Percentiles rank a stretch among this genome's conserved stretches.
Evolutionary conservation across 1,140 invertebrate genomes (phyloP).

Genomic region (Muscidifurax raptorellus): DNA sequence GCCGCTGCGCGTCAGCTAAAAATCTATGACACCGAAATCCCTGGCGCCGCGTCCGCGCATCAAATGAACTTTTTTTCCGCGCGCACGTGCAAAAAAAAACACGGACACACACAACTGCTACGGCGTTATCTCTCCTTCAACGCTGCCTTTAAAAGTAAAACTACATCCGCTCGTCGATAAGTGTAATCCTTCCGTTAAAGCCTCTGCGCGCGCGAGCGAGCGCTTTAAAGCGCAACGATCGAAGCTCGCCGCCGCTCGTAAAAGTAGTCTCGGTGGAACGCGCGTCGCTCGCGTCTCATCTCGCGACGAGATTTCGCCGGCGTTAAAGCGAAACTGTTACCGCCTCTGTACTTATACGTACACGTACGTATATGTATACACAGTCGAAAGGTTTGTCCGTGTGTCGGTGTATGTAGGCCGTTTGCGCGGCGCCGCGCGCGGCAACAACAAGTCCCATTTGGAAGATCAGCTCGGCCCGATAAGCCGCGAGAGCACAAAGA

Average conservation of each 20-base stretch:
- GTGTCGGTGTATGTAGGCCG: neutral
- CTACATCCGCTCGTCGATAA: slow-evolving; percentile 1
- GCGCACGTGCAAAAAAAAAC: neutral
- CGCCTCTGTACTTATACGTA: neutral
- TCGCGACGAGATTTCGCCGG: slow-evolving; percentile 5
- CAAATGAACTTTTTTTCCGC: no score
- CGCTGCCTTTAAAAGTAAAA: neutral
- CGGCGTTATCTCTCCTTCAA: neutral
- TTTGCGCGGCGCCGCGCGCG: neutral
- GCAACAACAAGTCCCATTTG: slow-evolving; percentile 41
- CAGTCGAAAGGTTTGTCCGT: neutral
- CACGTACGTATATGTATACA: neutral
- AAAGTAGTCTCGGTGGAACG: neutral
- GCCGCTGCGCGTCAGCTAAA: no score
- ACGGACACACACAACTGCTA: neutral
- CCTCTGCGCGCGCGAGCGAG: neutral
- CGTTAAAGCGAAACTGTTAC: slow-evolving; percentile 15
- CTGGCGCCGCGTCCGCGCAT: no score
- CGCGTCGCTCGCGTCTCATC: neutral
- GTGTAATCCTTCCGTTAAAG: neutral
- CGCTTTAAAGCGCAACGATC: neutral
- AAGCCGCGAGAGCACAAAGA: neutral
- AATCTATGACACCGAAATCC: no score
- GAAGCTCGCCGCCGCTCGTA: neutral
- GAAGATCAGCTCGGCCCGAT: slow-evolving; percentile 21